phyloP scores from a whole-genome alignment of 2,888 invertebrate species.

The Melinaea marsaeus region DNA sequence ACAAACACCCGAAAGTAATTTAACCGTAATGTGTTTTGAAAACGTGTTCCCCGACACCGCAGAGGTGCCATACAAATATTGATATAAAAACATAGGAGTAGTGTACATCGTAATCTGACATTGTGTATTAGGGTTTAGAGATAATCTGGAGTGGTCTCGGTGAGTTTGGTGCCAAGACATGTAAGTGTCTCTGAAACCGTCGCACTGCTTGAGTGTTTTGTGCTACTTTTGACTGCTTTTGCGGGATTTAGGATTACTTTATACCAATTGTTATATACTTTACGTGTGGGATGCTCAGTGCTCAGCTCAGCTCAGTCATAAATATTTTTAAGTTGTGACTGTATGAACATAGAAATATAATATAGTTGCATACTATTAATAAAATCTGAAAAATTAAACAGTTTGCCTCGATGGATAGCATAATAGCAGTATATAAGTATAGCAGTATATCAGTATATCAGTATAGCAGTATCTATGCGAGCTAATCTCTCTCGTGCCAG shows the following conservation, averaged over 20 bases:
- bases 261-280: background rate
- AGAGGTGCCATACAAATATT: background rate
- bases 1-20: no score
- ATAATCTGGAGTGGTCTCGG: slow-evolving; percentile 12
- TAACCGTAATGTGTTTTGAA: no score
- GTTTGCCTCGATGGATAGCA: no score
- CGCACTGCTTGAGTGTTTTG: slow-evolving; percentile 22
- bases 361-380: no score
- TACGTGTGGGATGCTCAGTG: no score
- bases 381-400: no score
- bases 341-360: no score
- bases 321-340: no score
- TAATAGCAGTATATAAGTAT: no score
- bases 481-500: slow-evolving; percentile 22
- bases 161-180: slow-evolving; percentile 20
- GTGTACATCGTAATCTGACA: slow-evolving; percentile 1
- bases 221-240: slow-evolving; percentile 20
- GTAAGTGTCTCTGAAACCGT: slow-evolving; percentile 14
- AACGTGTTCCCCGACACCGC: no score
- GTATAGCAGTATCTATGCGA: slow-evolving; percentile 12
- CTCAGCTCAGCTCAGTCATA: no score
- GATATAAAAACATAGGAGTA: slow-evolving; percentile 4
- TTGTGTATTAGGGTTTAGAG: slow-evolving; percentile 2
- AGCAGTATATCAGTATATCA: no score
- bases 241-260: background rate